Percentiles rank a stretch among this genome's conserved stretches.
phyloP scores from a whole-genome alignment of 2,888 invertebrate species.

The Callimorpha dominula region DNA sequence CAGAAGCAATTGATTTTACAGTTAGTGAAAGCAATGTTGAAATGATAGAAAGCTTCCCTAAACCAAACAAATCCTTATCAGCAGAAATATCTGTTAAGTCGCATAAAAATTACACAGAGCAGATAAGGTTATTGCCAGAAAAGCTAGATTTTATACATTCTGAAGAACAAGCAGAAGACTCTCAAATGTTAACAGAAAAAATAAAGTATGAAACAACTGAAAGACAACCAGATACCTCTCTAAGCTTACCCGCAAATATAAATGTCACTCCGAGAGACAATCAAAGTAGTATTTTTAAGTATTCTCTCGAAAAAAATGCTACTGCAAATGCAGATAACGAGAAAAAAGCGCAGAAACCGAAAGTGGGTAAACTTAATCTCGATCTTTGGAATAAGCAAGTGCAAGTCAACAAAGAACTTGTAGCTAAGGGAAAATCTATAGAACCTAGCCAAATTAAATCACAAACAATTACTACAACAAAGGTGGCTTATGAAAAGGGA shows the following conservation, averaged over 20 bases:
- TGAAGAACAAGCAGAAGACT: constrained; percentile 13
- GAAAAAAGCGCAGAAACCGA: constrained; percentile 18
- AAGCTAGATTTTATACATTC: constrained; percentile 8
- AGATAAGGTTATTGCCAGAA: background rate
- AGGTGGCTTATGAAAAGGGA: background rate
- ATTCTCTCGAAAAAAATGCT: constrained; percentile 4
- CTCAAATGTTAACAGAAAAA: constrained; percentile 2
- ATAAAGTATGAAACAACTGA: background rate
- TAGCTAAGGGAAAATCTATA: constrained; percentile 10
- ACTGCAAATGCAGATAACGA: constrained; percentile 2
- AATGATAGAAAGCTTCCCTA: background rate
- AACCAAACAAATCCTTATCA: background rate
- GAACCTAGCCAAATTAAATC: constrained; percentile 16
- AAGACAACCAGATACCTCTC: background rate
- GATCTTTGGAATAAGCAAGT: constrained; percentile 41
- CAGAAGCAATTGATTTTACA: constrained; percentile 11
- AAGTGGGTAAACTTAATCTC: constrained; percentile 42
- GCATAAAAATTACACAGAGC: background rate
- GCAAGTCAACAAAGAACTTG: constrained; percentile 33
- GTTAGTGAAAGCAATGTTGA: constrained; percentile 6
- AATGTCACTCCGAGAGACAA: background rate
- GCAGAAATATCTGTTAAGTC: background rate
- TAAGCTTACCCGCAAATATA: constrained; percentile 10
- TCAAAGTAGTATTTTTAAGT: background rate
- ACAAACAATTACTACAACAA: constrained; percentile 13